Base-by-base conservation (phyloP, 2,113 vertebrate species). In the Echinops telfairi region DNA sequence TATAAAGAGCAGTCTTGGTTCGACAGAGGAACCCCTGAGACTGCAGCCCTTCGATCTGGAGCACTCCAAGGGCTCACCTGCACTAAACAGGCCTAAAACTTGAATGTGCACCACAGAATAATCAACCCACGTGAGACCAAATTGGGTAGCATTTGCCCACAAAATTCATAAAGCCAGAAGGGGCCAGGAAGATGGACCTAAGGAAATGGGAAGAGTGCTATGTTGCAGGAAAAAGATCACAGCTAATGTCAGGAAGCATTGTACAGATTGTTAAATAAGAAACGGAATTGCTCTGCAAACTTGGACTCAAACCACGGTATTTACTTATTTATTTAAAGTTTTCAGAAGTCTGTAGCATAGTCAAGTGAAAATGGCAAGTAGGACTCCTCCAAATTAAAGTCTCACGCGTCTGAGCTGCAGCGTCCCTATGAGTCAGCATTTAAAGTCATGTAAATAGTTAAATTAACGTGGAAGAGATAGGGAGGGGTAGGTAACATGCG, bases 391-490 rank as follows among this genome's bases (percentile, higher is more conserved):
- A 53, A 53, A 2, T 53, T 53, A 6, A 53, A 53, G 47, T 53
- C 9, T 53, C 47, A 6, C 47, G 5, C 9, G 47, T 53, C 47
- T 53, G 47, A 11, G 5, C 47, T 53, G 47, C 47, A 53, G 47
- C 1, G 10, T 53, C 47, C 2, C 47, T 53, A 9, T 53, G 47
- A 53, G 47, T 53, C 9, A 53, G 47, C 47, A 53, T 9, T 94
- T 77, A 80, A 95, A 88, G 58, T 64, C n/a, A 27, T 64, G 83
- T 64, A 84, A 76, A 66, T 73, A 47, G 38, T 62, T 88, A 31
- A 90, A 86, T 91, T 70, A 79, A 12, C 31, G n/a, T 92, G 86
- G 64, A 88, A 84, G 60, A 93, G 40, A 83, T 77, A 22, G 62
- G 83, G n/a, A 79, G 12, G 76, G 68, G 79, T n/a, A 79, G 16